Conservation (phyloP, 2,797 vertebrate species). For the Danio choprae region DNA sequence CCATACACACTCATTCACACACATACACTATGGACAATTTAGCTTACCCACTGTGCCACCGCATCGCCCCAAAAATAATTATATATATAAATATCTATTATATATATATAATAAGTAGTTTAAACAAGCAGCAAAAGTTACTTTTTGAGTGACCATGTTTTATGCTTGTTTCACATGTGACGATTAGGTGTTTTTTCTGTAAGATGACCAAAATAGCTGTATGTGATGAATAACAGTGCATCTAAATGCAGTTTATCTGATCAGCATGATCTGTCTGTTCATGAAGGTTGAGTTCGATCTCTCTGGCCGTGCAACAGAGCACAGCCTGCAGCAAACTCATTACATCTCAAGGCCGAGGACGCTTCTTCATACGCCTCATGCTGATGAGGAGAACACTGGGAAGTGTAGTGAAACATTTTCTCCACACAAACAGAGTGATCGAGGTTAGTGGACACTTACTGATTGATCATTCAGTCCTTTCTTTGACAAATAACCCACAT, state of each 20-base stretch:
- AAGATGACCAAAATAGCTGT: no score
- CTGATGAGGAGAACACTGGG: conserved; percentile 78
- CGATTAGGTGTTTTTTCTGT: no score
- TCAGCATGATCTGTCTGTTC: neutral
- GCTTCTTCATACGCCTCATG: conserved; percentile 81
- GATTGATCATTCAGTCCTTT: neutral
- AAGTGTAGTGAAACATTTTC: conserved; percentile 74
- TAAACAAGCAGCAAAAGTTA: no score
- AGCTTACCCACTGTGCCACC: no score
- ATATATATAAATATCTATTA: no score
- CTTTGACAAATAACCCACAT: neutral
- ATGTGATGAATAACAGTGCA: neutral
- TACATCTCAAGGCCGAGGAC: conserved; percentile 81
- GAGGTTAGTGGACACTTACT: conserved; percentile 68
- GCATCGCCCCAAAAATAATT: no score
- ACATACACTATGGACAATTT: no score
- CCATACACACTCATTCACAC: no score
- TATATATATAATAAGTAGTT: no score
- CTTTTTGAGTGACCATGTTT: no score
- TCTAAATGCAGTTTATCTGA: neutral
- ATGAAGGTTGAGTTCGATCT: conserved; percentile 75
- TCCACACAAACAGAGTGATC: conserved; percentile 73
- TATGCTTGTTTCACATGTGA: no score
- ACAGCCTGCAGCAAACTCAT: conserved; percentile 73
- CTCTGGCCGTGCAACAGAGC: conserved; percentile 75